Evolutionary conservation across 2,888 invertebrate genomes (phyloP).

Genomic region (Mesoligia furuncula): DNA sequence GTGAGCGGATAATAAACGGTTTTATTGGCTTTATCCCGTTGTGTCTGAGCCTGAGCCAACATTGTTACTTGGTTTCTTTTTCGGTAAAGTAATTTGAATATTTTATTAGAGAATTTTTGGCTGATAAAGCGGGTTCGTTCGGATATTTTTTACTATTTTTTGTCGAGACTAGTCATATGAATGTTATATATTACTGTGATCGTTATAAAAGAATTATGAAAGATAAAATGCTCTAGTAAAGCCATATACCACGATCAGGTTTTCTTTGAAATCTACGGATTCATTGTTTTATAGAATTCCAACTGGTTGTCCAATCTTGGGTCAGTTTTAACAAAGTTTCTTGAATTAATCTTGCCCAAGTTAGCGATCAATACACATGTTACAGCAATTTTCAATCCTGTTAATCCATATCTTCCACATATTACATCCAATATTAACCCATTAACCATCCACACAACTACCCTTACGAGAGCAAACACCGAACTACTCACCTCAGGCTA

Average conservation of each 20-base stretch:
- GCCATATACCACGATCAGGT: not conserved
- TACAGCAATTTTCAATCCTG: not conserved
- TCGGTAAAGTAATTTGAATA: constrained; percentile 74
- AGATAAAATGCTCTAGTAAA: not conserved
- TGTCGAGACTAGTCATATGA: constrained; percentile 5
- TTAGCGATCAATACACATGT: not conserved
- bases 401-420: not conserved
- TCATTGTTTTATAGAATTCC: not conserved
- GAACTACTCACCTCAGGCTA: constrained; percentile 46
- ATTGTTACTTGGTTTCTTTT: constrained; percentile 74
- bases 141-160: constrained; percentile 36
- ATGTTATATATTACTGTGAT: not conserved
- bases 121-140: constrained; percentile 52
- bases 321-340: not conserved
- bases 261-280: not conserved
- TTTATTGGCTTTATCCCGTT: constrained; percentile 83
- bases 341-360: not conserved
- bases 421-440: not conserved
- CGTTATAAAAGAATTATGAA: not conserved
- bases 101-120: constrained; percentile 69
- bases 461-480: constrained; percentile 18
- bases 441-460: constrained; percentile 3
- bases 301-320: not conserved
- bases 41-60: constrained; percentile 74
- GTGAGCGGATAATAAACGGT: constrained; percentile 83